Evolutionary conservation across 2,113 vertebrate genomes (phyloP), one percentile per base, ranked within the genome.

Genomic region (Onychostoma macrolepis): DNA sequence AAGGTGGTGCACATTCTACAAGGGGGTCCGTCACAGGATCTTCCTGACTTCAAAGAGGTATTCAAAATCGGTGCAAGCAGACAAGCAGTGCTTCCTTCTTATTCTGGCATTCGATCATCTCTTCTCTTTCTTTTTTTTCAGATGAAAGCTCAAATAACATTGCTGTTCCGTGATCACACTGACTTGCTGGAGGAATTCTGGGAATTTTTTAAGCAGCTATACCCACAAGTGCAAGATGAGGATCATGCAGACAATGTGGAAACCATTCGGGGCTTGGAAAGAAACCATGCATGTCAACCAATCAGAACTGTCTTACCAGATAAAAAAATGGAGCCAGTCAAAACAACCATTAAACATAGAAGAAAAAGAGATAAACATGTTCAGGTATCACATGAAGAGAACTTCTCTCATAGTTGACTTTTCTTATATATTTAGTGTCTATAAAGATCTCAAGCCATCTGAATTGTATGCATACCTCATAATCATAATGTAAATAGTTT

Each of bases 1-100:
- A 96, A 96, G 92, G 96, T 99, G 72, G 97, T 99, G 91, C 96
- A 94, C 11, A 93, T 96, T 0, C 94, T 99, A 30, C 97, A 98
- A 89, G 92, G 95, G 72, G 96, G 96, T 85, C 95, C 0, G 89
- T 96, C 38, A 94, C 95, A 82, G 83, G 79, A 19, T 80, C 94
- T 95, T 4, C 94, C 95, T 87, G 95, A 96, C 88, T 93, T 96
- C 6, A 85, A 93, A 0, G 95, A 97, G 96, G 97, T 96, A 88
- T 78, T n/a, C 12, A 56, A 10, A 72, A 58, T 41, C 21, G 8
- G n/a, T 21, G 30, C 24, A 79, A 50, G 24, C 7, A n/a, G 11
- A 63, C 15, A 41, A 21, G 33, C 15, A 48, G 6, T 69, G 41
- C 41, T 63, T 33, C 33, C 13, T 85, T 26, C 11, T 71, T 30